Base-by-base conservation (phyloP, 2,888 invertebrate species). In the Tricholauxania praeusta region DNA sequence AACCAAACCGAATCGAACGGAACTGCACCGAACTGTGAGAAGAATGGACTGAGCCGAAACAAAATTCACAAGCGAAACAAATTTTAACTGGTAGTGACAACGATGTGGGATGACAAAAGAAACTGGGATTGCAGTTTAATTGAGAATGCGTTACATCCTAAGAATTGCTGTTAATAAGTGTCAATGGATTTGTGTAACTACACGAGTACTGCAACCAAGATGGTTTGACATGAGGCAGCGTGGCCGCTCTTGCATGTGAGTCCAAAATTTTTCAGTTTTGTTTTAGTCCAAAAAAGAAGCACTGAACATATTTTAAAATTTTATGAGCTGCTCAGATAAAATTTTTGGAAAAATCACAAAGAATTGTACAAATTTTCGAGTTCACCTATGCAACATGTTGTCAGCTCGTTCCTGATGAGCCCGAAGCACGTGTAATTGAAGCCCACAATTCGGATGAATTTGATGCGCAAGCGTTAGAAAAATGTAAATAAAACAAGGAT, bases 401-500 rank as follows among this genome's bases (percentile, higher is more conserved):
- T 51, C 32, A 47, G 53, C 52, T 14, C n/a, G 17, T 12, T 53
- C 49, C 15, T 17, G 39, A 17, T 53, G 14, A 17, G 47, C 39
- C 28, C 55, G 70, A 74, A 77, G 72, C 77, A 77, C 77, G 77
- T 77, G 77, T 70, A 73, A 55, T 67, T 71, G 48, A 64, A 67
- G 57, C 72, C 63, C 17, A 74, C 47, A 62, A 17, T 55, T 48
- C 47, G 49, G 64, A 3, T 15, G 6, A 59, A 57, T 48, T 60
- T 70, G 72, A 71, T 74, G 75, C 76, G 76, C 78, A 75, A 74
- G 76, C 75, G 75, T 74, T 74, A 74, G 73, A 74, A 74, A 67
- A 76, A 74, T 77, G 77, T 77, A 77, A 77, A 77, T 76, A 77
- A 71, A 77, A 76, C 76, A 74, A 75, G 75, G 76, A 72, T 72